Base-by-base conservation (phyloP, 2,113 vertebrate genomes). In the Elachura formosa region DNA sequence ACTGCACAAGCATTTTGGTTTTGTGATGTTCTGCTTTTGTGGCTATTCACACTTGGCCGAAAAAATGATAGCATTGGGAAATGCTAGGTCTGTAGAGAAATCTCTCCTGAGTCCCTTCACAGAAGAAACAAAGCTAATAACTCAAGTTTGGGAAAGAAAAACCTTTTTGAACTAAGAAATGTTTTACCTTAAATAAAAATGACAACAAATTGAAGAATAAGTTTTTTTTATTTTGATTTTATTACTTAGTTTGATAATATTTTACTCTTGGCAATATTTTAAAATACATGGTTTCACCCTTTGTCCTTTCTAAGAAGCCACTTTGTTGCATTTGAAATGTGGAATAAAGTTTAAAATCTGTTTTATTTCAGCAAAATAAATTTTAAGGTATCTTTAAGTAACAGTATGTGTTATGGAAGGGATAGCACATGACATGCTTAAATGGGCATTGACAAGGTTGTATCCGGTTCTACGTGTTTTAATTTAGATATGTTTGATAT, bases 1-100 rank as follows among this genome's bases (percentile, higher is more conserved):
- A 18, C 14, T 95, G 8, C 43, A 24, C 71, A 96, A 86, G n/a
- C 24, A 38, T 33, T 52, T 91, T 5, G 8, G 33, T 75, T 93
- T 71, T 73, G 51, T 89, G 77, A 36, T 85, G 34, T 77, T 94
- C 25, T 84, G 29, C 14, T 67, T 69, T 82, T 46, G 16, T 92
- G 72, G 29, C 22, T 88, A 22, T 77, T 58, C 9, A 63, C 56
- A 41, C 63, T 89, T 74, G 59, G 84, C 64, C 71, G 52, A 62
- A 91, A 94, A 93, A 84, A 66, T 34, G 6, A 33, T 12, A 40
- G 25, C 0, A 2, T 8, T 86, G 68, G 33, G 26, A 76, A 84
- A 52, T 81, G 11, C 18, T 69, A 26, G n/a, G 20, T 63, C 54
- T 89, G 19, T 61, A 21, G 34, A 54, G 48, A 64, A n/a, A 36